Base-by-base conservation (phyloP, 2,888 invertebrate genomes). In the Neocrepidodera transversa region DNA sequence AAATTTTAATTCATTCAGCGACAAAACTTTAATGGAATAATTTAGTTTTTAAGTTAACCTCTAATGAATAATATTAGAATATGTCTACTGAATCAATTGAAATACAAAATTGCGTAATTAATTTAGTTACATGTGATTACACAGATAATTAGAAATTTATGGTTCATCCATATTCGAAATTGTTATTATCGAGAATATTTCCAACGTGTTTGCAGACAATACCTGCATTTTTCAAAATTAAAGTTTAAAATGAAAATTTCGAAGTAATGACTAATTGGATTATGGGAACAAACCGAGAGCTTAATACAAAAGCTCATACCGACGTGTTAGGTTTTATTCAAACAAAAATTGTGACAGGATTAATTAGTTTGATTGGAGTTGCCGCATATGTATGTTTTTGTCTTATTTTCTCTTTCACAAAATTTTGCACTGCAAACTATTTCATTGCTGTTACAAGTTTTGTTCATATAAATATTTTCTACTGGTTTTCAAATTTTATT, bases 201-300 rank as follows among this genome's bases (percentile, higher is more conserved):
- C 6, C 13, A 32, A 32, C 32, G 5, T 32, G 32, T 32, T 6
- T 32, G 11, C 30, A 30, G 6, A 8, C 5, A 30, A 30, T 30
- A 30, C 7, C 30, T 32, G 16, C 49, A 13, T 49, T 49, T 32
- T 49, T 49, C 13, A n/a, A 30, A 36, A 47, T 47, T 30, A 28
- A 49, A 49, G 49, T 49, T 49, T 5, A 32, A 32, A 32, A 23
- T n/a, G n/a, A 17, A 48, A 48, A 32, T 32, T 49, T 49, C 49
- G 20, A 49, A 49, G 49, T 49, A 49, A 49, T 49, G 17, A 49
- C 36, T 49, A 49, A 49, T 36, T 49, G 49, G 35, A 49, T 49
- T 32, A 28, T 11, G 17, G 32, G 17, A 48, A 48, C 43, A 47
- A 47, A 28, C 49, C 32, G 13, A 49, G 32, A 49, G 49, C 35